Percentiles rank a stretch among this genome's conserved stretches.
Evolutionary conservation across 2,888 invertebrate species (phyloP).

Genomic region (Oeneis ivallda): DNA sequence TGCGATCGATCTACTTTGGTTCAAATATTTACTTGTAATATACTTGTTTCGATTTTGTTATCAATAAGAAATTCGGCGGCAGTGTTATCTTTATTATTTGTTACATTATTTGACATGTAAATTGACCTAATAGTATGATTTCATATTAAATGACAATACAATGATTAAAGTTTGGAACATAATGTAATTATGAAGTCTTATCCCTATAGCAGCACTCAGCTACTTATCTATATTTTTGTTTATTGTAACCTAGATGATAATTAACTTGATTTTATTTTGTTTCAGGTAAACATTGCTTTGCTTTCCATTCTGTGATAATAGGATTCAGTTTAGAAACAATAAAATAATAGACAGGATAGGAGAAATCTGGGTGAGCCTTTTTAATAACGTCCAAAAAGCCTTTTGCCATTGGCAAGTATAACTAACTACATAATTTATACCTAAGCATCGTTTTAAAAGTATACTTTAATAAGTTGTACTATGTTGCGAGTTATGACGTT

Average conservation of each 20-base stretch:
- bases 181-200: neutral
- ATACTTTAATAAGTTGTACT: neutral
- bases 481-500: slow-evolving; percentile 16
- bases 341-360: neutral
- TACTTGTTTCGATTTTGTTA: slow-evolving; percentile 9
- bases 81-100: slow-evolving; percentile 9
- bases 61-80: slow-evolving; percentile 14
- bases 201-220: neutral
- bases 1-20: neutral
- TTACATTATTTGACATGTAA: slow-evolving; percentile 1
- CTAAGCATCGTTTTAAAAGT: slow-evolving; percentile 1
- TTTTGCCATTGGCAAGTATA: neutral
- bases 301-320: neutral
- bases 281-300: slow-evolving; percentile 15
- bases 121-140: slow-evolving; percentile 7
- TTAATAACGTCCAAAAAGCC: neutral
- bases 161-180: neutral
- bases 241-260: neutral
- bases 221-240: neutral
- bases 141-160: neutral
- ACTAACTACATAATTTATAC: no score
- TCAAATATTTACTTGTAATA: neutral
- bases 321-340: slow-evolving; percentile 7
- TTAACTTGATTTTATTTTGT: slow-evolving; percentile 11
- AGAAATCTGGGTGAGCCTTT: neutral